Evolutionary conservation across 2,797 vertebrate species (phyloP).

Genomic region (Salarias fasciatus): DNA sequence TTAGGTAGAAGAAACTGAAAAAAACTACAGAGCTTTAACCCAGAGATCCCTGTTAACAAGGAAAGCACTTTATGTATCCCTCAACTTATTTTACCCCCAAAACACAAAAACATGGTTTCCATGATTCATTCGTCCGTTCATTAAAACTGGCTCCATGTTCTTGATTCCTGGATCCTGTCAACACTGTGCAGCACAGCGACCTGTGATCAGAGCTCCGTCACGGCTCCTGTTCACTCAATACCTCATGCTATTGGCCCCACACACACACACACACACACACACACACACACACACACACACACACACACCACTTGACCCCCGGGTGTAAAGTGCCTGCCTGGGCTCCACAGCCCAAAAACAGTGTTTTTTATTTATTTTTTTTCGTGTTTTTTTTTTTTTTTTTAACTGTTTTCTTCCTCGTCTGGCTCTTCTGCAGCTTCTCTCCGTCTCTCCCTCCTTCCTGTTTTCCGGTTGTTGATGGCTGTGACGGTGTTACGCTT

Average conservation of each 20-base stretch:
- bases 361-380: too few relatives aligned
- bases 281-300: neutral
- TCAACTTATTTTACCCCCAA: too few relatives aligned
- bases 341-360: constrained; percentile 41
- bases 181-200: constrained; percentile 41
- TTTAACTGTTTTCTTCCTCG: constrained; percentile 10
- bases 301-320: constrained; percentile 26
- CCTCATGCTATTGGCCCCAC: constrained; percentile 36
- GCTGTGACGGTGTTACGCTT: constrained; percentile 68
- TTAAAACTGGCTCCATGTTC: too few relatives aligned
- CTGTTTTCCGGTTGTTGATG: too few relatives aligned
- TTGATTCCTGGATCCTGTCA: constrained; percentile 13
- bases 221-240: constrained; percentile 33
- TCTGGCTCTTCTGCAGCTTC: constrained; percentile 13
- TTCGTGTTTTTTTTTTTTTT: constrained; percentile 10
- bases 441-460: constrained; percentile 35
- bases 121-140: too few relatives aligned
- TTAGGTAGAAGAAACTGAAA: too few relatives aligned
- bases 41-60: too few relatives aligned
- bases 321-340: constrained; percentile 75
- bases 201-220: constrained; percentile 23
- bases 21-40: too few relatives aligned
- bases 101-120: too few relatives aligned
- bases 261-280: neutral
- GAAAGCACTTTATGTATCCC: too few relatives aligned